Conservation (phyloP, 1,140 invertebrate species). For the Heliconius hermathena region DNA sequence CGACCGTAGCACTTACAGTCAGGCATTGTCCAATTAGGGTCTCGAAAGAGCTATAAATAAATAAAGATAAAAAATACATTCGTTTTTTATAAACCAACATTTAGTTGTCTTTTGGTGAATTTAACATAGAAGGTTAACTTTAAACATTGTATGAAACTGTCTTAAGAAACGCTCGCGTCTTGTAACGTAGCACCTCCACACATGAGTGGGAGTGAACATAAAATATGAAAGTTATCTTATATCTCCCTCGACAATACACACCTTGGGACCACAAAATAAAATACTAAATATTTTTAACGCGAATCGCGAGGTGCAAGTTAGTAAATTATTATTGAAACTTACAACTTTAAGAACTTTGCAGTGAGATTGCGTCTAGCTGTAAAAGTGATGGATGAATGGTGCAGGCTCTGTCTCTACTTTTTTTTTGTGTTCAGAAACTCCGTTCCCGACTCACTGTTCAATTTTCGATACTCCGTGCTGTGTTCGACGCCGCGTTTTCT, state of each 20-base stretch:
- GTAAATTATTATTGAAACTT: background rate
- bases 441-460: too few relatives aligned
- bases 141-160: background rate
- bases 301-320: background rate
- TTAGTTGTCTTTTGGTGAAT: background rate
- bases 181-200: background rate
- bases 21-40: too few relatives aligned
- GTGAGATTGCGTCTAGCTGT: background rate
- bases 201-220: background rate
- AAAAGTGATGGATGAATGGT: too few relatives aligned
- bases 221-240: slow-evolving; percentile 9
- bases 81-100: background rate
- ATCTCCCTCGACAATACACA: slow-evolving; percentile 2
- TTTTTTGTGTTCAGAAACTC: too few relatives aligned
- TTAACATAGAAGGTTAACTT: background rate
- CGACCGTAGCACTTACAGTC: too few relatives aligned
- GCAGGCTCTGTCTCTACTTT: too few relatives aligned
- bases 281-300: background rate
- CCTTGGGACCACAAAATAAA: slow-evolving; percentile 7
- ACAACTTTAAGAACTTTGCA: background rate
- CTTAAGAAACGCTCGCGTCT: background rate
- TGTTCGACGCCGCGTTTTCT: too few relatives aligned
- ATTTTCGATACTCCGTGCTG: too few relatives aligned
- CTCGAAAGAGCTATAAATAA: too few relatives aligned
- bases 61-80: too few relatives aligned